Percentiles rank a stretch among this genome's conserved stretches.
phyloP scores from a whole-genome alignment of 2,888 invertebrate species.

The Geotrupes spiniger region DNA sequence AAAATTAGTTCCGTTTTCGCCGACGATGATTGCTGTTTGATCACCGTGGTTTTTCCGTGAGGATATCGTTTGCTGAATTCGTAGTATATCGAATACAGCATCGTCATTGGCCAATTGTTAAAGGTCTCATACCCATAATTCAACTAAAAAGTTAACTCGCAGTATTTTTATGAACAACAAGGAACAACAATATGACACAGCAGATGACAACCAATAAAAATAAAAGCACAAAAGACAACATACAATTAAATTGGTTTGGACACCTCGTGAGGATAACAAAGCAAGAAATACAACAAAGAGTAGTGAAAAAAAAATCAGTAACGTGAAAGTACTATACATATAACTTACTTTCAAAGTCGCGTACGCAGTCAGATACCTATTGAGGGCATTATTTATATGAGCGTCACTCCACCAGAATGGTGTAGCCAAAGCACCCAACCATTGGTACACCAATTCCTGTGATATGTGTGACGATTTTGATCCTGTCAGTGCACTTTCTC shows the following conservation, averaged over 20 bases:
- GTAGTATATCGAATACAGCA: slow-evolving; percentile 73
- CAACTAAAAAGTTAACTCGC: slow-evolving; percentile 56
- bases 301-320: too few relatives aligned
- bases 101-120: slow-evolving; percentile 79
- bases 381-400: slow-evolving; percentile 72
- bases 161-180: neutral
- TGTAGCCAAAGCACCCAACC: slow-evolving; percentile 73
- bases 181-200: too few relatives aligned
- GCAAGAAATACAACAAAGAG: too few relatives aligned
- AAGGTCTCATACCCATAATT: slow-evolving; percentile 69
- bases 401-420: slow-evolving; percentile 78
- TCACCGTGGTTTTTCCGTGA: slow-evolving; percentile 72
- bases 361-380: slow-evolving; percentile 71
- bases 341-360: slow-evolving; percentile 63
- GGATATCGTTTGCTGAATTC: slow-evolving; percentile 78
- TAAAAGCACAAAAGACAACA: too few relatives aligned
- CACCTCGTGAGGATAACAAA: too few relatives aligned
- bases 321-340: too few relatives aligned
- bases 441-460: slow-evolving; percentile 75
- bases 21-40: slow-evolving; percentile 70
- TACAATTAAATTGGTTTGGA: too few relatives aligned
- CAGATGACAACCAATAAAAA: too few relatives aligned
- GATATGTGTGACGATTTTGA: slow-evolving; percentile 64
- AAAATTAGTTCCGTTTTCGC: slow-evolving; percentile 78
- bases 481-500: slow-evolving; percentile 70